These are phyloP conservation scores for Antechinus stuartii DNA, from an alignment of 2,113 vertebrate species.

Conservation along the genomic window DNA sequence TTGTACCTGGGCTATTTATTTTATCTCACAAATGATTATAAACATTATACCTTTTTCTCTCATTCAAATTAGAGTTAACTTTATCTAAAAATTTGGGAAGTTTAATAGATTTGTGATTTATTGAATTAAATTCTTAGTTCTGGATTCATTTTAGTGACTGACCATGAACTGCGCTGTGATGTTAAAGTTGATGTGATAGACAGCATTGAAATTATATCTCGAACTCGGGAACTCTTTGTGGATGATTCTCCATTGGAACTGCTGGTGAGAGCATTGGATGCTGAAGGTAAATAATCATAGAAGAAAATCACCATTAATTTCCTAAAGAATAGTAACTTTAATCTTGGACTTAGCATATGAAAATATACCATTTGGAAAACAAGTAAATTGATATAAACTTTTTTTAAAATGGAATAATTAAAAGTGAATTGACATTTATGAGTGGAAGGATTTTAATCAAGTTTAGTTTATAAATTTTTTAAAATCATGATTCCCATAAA, in stretches of 20 bases:
- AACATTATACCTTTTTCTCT: not conserved
- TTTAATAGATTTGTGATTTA: not conserved
- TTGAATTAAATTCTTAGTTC: constrained; percentile 51
- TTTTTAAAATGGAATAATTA: constrained; percentile 40
- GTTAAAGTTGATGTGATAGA: constrained; percentile 80
- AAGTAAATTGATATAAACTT: constrained; percentile 15
- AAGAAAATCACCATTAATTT: constrained; percentile 10
- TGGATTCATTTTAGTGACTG: constrained; percentile 77
- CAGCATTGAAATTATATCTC: constrained; percentile 81
- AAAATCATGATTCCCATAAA: constrained; percentile 21
- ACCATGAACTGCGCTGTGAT: constrained; percentile 80
- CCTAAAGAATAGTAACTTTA: constrained; percentile 20
- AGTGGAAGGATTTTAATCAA: not conserved
- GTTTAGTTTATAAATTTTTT: constrained; percentile 26
- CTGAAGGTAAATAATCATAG: constrained; percentile 76
- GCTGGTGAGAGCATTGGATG: constrained; percentile 81
- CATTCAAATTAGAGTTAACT: constrained; percentile 23
- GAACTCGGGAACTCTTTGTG: constrained; percentile 81
- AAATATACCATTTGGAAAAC: constrained; percentile 35
- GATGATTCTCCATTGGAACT: constrained; percentile 82
- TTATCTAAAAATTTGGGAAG: constrained; percentile 8
- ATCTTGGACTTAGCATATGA: constrained; percentile 4
- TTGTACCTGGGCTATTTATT: constrained; percentile 43
- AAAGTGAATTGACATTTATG: constrained; percentile 26
- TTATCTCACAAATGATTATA: not conserved